Evolutionary conservation across 2,113 vertebrate genomes (phyloP).

Genomic region (Corvus moneduloides): DNA sequence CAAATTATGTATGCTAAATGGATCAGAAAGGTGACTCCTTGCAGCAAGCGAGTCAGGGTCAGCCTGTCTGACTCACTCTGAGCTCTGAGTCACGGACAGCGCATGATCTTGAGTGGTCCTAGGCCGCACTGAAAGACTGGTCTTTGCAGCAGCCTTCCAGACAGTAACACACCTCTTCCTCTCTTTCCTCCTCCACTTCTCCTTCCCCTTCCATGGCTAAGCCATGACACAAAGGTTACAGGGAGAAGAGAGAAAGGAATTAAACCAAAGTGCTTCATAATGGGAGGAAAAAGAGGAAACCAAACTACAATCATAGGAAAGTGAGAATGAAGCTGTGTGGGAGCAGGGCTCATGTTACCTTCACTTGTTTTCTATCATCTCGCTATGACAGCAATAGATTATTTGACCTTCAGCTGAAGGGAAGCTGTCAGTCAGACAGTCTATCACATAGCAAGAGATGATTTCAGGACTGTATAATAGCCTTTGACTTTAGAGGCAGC

Average conservation of each 20-base stretch:
- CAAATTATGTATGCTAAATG: background rate
- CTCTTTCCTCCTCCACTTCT: background rate
- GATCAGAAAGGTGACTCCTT: background rate
- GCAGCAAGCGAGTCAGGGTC: background rate
- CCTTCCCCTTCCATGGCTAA: background rate
- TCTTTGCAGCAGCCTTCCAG: background rate
- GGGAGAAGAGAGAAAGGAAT: background rate
- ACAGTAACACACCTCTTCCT: background rate
- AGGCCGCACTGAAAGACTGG: background rate
- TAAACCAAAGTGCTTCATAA: background rate
- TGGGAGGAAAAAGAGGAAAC: background rate
- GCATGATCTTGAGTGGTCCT: background rate
- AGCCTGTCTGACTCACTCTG: background rate
- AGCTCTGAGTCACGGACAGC: background rate
- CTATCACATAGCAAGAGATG: background rate
- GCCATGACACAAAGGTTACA: background rate
- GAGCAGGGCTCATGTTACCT: background rate
- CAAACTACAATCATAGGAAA: background rate
- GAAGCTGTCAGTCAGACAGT: background rate
- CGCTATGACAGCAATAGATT: background rate
- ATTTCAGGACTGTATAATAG: background rate
- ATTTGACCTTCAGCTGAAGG: constrained; percentile 2
- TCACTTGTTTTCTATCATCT: background rate
- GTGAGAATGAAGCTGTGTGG: background rate
- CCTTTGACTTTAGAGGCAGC: background rate